These are phyloP conservation scores for Molossus molossus DNA, from an alignment of 2,797 vertebrate species.

Conservation along the genomic window DNA sequence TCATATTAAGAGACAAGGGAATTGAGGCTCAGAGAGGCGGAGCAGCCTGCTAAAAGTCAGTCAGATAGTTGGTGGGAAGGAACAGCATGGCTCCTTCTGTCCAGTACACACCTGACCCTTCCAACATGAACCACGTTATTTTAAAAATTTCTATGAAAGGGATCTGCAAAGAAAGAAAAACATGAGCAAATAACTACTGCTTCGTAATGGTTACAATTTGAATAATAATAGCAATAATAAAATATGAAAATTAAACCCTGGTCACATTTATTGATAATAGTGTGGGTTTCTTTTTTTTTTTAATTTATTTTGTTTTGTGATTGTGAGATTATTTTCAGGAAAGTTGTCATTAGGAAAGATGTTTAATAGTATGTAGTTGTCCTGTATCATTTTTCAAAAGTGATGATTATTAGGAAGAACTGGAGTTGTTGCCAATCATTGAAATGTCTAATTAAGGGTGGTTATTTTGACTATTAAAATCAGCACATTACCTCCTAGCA, in stretches of 20 bases:
- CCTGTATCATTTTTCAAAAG: conserved; percentile 73
- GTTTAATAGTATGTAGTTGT: conserved; percentile 69
- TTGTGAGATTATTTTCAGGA: conserved; percentile 73
- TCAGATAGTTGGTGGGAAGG: background rate
- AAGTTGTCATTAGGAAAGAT: conserved; percentile 67
- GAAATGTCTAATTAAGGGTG: conserved; percentile 72
- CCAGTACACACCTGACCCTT: background rate
- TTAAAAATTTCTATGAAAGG: conserved; percentile 22
- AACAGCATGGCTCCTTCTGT: background rate
- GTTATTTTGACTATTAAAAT: conserved; percentile 80
- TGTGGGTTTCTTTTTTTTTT: background rate
- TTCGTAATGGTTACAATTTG: conserved; percentile 37
- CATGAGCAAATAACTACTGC: conserved; percentile 1
- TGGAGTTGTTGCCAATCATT: conserved; percentile 65
- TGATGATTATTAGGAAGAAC: conserved; percentile 76
- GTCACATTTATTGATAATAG: conserved; percentile 50
- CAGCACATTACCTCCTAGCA: conserved; percentile 75
- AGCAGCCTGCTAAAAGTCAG: background rate
- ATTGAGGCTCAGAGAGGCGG: background rate
- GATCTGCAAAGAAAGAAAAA: conserved; percentile 60
- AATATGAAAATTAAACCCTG: conserved; percentile 70
- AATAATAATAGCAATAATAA: conserved; percentile 60
- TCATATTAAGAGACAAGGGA: background rate
- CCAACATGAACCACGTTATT: background rate
- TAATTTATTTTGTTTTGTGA: background rate